Base-by-base conservation (phyloP, 2,113 vertebrate species). In the Anolis sagrei region DNA sequence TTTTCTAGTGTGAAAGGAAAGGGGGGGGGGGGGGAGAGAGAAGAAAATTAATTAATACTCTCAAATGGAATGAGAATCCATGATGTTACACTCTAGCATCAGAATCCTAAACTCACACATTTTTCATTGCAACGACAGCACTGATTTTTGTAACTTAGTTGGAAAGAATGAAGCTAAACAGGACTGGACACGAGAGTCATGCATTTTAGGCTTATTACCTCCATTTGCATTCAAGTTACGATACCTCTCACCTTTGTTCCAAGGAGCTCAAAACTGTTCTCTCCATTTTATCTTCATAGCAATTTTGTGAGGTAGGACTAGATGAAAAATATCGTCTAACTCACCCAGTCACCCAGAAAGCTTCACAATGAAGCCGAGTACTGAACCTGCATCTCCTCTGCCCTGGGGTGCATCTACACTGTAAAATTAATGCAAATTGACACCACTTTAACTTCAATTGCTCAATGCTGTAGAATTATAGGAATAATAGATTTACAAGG, bases 1-100 rank as follows among this genome's bases (percentile, higher is more conserved):
- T 92, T 98, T 99, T 76, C 98, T 99, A 81, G 68, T 86, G 84
- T 82, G 68, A 77, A 61, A 84, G 88, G 95, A 13, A 11, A 16
- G 81, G 89, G 95, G 16, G 21, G 21, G 83, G 19, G 54, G 27
- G 89, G 48, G 88, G 79, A 69, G 23, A 58, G 83, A 84, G 34
- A 44, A 2, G 5, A 5, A 44, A 44, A 5, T 44, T 77, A 1
- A 54, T 19, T 39, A 81, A 34, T 16, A 85, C 25, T 54, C 70
- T 74, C 49, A 76, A 32, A 68, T 66, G 86, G 27, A 44, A 32
- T 4, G 23, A 51, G 48, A 81, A 9, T 62, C 11, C 51, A 73
- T 11, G 39, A 29, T 77, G n/a, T 29, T 14, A 76, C 34, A 51
- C 21, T 13, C 7, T 25, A 2, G 9, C 9, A 36, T 7, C 9